Conservation (phyloP, 2,797 vertebrate genomes). For the Amblyraja radiata region DNA sequence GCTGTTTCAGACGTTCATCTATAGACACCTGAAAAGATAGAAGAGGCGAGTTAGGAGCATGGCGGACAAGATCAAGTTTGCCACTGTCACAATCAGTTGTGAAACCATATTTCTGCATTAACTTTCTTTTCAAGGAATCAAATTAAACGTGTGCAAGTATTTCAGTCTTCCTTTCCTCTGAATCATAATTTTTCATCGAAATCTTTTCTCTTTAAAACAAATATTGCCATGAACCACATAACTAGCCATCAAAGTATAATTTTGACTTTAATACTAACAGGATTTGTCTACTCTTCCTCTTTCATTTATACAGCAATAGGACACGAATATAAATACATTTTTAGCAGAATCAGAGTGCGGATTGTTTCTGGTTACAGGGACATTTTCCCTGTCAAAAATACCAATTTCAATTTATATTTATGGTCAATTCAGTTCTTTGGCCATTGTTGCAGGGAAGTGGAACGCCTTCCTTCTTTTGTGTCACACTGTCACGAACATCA, state of each 20-base stretch:
- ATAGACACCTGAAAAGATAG: constrained; percentile 68
- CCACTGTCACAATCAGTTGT: background rate
- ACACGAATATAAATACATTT: background rate
- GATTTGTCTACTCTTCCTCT: background rate
- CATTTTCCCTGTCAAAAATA: background rate
- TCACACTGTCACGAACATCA: background rate
- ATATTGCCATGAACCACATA: background rate
- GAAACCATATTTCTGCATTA: background rate
- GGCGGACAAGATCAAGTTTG: background rate
- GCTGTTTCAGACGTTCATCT: constrained; percentile 80
- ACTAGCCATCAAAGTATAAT: background rate
- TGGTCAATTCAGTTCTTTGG: background rate
- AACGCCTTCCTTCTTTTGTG: background rate
- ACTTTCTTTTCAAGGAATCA: background rate
- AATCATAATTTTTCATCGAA: background rate
- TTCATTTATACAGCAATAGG: background rate
- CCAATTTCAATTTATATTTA: background rate
- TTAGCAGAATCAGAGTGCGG: background rate
- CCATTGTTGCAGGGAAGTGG: background rate
- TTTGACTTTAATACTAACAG: background rate
- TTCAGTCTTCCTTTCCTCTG: background rate
- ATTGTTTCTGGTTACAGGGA: background rate
- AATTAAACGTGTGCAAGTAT: background rate
- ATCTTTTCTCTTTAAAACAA: background rate
- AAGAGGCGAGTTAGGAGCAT: constrained; percentile 37